phyloP scores from a whole-genome alignment of 2,888 invertebrate genomes.

The Eumacrocentrus americanus region DNA sequence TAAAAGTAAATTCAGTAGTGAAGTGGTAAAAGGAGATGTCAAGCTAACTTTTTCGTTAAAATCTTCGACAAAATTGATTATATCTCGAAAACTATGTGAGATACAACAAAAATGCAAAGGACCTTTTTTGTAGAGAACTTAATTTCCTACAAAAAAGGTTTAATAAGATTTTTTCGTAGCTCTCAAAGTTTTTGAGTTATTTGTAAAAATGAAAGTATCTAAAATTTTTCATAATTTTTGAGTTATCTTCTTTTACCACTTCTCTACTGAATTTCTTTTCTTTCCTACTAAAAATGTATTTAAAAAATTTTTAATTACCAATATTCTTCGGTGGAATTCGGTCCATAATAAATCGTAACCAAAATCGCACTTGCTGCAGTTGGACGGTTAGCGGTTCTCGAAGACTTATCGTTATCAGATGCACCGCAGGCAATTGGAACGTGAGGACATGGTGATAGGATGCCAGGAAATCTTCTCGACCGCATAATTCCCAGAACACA shows the following conservation, averaged over 20 bases:
- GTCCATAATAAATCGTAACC: slow-evolving; percentile 76
- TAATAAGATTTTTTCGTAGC: too few species aligned
- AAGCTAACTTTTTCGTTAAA: too few species aligned
- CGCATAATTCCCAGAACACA: slow-evolving; percentile 76
- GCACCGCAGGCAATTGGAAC: slow-evolving; percentile 63
- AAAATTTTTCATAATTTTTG: too few species aligned
- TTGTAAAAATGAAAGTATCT: too few species aligned
- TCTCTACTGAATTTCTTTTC: background rate
- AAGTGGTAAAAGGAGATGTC: too few species aligned
- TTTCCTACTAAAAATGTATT: background rate
- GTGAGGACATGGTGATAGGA: slow-evolving; percentile 76
- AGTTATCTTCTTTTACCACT: too few species aligned
- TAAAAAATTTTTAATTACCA: slow-evolving; percentile 55
- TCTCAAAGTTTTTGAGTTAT: too few species aligned
- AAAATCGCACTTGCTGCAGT: slow-evolving; percentile 73
- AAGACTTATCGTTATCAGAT: slow-evolving; percentile 72
- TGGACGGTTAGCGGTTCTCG: slow-evolving; percentile 72
- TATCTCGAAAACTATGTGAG: too few species aligned
- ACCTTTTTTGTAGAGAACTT: background rate
- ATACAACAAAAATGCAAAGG: too few species aligned
- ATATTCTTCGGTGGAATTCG: slow-evolving; percentile 69
- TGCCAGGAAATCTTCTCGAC: slow-evolving; percentile 74
- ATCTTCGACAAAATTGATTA: too few species aligned
- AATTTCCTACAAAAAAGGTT: too few species aligned
- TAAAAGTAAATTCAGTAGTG: too few species aligned